A percentile compares a stretch with the other conserved stretches of the same genome.
phyloP scores from a whole-genome alignment of 2,113 vertebrate genomes.

The Phyllostomus hastatus region DNA sequence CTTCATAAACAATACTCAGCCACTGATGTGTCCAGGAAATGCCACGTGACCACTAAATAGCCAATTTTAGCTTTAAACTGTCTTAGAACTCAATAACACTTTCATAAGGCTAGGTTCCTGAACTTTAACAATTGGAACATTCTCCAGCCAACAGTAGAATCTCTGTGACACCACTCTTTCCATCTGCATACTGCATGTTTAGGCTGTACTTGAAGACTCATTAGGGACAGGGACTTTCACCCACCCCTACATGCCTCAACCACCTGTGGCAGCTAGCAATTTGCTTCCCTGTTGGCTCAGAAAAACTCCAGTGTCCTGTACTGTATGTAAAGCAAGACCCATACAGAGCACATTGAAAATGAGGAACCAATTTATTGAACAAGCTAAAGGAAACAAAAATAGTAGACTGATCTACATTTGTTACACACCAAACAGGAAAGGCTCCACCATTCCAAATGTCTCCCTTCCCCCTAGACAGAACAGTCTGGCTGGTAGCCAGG shows the following conservation, averaged over 20 bases:
- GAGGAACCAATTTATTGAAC: conserved; percentile 72
- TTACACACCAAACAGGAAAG: conserved; percentile 60
- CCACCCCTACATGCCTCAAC: fast-evolving
- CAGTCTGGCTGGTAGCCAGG: background rate
- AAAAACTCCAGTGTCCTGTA: background rate
- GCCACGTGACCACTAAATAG: background rate
- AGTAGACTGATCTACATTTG: conserved; percentile 42
- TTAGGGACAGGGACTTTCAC: too few relatives aligned
- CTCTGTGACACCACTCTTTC: fast-evolving
- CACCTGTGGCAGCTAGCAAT: background rate
- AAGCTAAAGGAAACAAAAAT: conserved; percentile 55
- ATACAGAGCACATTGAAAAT: conserved; percentile 9
- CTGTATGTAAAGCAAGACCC: background rate
- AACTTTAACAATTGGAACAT: background rate
- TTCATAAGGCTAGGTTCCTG: fast-evolving
- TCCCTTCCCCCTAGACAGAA: background rate
- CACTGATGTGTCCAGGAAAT: fast-evolving
- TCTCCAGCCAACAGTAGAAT: background rate
- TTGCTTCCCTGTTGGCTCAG: background rate
- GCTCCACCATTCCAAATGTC: background rate
- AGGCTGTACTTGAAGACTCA: background rate
- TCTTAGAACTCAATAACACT: background rate
- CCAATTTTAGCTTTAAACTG: background rate
- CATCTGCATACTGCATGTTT: background rate
- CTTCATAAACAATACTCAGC: background rate